Evolutionary conservation across 2,888 invertebrate species (phyloP).

Genomic region (Acanthoscelides obtectus): DNA sequence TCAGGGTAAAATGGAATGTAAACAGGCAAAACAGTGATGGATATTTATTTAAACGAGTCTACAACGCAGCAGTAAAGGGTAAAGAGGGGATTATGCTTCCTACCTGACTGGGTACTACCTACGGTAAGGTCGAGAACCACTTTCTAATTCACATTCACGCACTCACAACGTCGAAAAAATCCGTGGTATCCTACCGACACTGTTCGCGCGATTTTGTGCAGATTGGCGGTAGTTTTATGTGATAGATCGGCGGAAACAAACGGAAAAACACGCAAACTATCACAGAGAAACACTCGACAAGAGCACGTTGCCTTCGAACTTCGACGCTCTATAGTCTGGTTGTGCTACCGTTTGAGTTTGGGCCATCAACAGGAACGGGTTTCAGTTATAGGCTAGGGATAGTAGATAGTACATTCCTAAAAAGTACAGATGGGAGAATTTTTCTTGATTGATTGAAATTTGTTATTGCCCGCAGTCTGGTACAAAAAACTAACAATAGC

Average conservation of each 20-base stretch:
- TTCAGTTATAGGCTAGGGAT: neutral
- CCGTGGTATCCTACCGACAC: neutral
- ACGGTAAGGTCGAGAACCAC: neutral
- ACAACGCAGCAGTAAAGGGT: neutral
- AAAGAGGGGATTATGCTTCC: neutral
- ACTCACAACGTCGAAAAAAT: neutral
- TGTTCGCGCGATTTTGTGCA: neutral
- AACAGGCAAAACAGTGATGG: neutral
- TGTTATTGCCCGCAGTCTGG: no score
- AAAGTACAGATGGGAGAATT: no score
- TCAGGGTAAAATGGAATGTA: neutral
- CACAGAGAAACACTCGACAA: neutral
- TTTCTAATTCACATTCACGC: neutral
- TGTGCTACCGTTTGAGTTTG: neutral
- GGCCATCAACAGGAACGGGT: neutral
- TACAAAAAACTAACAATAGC: no score
- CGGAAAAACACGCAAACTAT: neutral
- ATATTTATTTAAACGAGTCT: neutral
- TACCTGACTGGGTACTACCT: neutral
- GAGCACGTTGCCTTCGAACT: neutral
- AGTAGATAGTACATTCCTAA: neutral
- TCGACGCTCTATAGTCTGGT: neutral
- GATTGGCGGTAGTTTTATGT: neutral
- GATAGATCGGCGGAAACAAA: neutral
- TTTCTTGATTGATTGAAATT: no score